A percentile compares a stretch with the other conserved stretches of the same genome.
These are phyloP conservation scores for Philopedon plagiatum DNA, from an alignment of 2,888 invertebrate species.

Conservation along the genomic window DNA sequence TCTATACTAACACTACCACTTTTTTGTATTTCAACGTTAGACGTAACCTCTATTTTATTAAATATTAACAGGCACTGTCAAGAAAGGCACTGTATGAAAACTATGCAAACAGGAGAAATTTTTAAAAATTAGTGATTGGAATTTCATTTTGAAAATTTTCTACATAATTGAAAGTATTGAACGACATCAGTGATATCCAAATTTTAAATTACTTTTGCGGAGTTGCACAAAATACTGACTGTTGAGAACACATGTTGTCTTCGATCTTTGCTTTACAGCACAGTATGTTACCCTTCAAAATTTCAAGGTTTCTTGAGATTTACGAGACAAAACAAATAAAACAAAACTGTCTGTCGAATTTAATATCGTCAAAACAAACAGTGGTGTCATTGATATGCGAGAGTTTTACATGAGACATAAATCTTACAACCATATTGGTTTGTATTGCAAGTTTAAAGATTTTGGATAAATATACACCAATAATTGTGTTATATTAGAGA, in stretches of 20 bases:
- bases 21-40: no score
- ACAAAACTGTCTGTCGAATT: neutral
- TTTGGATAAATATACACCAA: constrained; percentile 10
- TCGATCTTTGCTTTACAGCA: neutral
- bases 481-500: neutral
- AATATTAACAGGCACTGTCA: no score
- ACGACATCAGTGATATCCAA: no score
- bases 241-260: neutral
- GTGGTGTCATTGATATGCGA: neutral
- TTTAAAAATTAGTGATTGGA: no score
- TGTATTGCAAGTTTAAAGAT: constrained; percentile 1
- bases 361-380: constrained; percentile 8
- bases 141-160: no score
- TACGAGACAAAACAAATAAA: constrained; percentile 13
- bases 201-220: no score
- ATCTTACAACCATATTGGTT: neutral
- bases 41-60: no score
- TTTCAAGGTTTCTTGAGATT: neutral
- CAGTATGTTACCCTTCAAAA: constrained; percentile 1
- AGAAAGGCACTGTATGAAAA: no score
- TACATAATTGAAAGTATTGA: no score
- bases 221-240: no score
- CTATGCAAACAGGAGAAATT: no score
- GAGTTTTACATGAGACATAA: neutral
- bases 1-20: no score